Evolutionary conservation across 2,888 invertebrate species (phyloP).

Genomic region (Petrolisthes manimaculis): DNA sequence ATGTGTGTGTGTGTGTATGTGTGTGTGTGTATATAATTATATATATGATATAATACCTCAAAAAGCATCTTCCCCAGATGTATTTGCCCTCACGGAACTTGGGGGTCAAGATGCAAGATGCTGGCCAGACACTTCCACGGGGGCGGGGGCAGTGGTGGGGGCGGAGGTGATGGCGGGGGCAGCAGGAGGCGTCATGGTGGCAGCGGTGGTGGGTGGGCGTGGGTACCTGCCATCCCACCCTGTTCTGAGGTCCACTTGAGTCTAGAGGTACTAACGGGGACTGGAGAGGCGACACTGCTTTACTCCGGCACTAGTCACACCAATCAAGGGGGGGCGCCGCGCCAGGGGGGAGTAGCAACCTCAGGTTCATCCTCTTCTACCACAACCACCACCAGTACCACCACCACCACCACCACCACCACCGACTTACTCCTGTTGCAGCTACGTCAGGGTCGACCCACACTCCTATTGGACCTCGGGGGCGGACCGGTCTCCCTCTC

Average conservation of each 20-base stretch:
- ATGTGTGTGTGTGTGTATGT: too few species aligned
- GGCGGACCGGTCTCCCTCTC: slow-evolving; percentile 81
- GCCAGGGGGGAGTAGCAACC: neutral
- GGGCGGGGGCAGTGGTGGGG: neutral
- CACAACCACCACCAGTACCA: too few species aligned
- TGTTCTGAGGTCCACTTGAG: slow-evolving; percentile 87
- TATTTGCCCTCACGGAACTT: slow-evolving; percentile 82
- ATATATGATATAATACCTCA: neutral
- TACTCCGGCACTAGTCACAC: slow-evolving; percentile 72
- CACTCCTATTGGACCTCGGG: slow-evolving; percentile 89
- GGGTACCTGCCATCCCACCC: slow-evolving; percentile 88
- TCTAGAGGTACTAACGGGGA: slow-evolving; percentile 83
- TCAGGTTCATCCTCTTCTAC: too few species aligned
- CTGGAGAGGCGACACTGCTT: slow-evolving; percentile 85
- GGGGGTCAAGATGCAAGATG: slow-evolving; percentile 83
- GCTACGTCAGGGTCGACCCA: slow-evolving; percentile 84
- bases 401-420: too few species aligned
- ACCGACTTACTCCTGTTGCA: slow-evolving; percentile 25
- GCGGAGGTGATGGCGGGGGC: neutral
- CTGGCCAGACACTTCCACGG: slow-evolving; percentile 51
- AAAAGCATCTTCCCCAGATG: slow-evolving; percentile 74
- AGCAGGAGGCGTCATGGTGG: neutral
- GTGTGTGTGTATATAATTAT: too few species aligned
- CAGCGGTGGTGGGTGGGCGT: slow-evolving; percentile 77
- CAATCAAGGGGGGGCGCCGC: neutral